Conservation (phyloP, 2,113 vertebrate genomes). For the Orthonyx spaldingii region DNA sequence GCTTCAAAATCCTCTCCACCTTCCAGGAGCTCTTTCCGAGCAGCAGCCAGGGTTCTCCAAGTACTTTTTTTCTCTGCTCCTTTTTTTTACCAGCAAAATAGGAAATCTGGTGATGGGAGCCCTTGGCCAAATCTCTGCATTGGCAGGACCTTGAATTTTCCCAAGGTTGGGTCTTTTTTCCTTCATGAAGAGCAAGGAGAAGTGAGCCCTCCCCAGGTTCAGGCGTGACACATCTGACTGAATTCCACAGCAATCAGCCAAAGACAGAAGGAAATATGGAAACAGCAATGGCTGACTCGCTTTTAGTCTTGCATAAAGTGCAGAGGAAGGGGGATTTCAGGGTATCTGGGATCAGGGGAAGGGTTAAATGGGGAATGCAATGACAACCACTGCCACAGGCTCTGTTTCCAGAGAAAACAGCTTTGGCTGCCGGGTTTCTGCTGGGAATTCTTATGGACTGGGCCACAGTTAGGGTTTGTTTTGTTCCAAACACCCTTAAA, state of each 20-base stretch:
- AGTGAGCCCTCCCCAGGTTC: neutral
- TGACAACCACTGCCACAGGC: neutral
- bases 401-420: neutral
- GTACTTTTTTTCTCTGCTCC: neutral
- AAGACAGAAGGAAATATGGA: neutral
- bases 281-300: neutral
- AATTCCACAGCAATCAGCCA: neutral
- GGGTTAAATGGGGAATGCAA: neutral
- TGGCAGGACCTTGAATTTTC: neutral
- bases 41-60: neutral
- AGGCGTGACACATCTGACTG: rapidly evolving
- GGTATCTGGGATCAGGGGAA: neutral
- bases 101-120: neutral
- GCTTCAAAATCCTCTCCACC: neutral
- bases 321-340: neutral
- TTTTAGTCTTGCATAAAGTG: neutral
- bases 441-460: neutral
- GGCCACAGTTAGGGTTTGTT: neutral
- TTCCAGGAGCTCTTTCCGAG: neutral
- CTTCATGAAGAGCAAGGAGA: neutral
- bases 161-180: neutral
- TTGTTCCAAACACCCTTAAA: neutral
- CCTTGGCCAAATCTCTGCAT: neutral
- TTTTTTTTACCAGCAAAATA: neutral
- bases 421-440: neutral